Evolutionary conservation across 2,888 invertebrate genomes (phyloP).

Genomic region (Thymelicus sylvestris): DNA sequence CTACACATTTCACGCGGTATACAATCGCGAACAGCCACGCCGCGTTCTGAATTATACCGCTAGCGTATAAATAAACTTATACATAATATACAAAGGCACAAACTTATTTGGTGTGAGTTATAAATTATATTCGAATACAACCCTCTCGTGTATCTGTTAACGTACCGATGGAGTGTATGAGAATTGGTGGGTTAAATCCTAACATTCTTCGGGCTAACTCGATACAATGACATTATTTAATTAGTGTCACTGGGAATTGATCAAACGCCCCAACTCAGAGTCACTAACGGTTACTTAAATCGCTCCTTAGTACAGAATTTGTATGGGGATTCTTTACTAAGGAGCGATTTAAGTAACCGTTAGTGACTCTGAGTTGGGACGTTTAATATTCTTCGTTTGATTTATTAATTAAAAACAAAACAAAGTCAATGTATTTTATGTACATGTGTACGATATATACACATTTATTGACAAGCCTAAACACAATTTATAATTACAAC

Average conservation of each 20-base stretch:
- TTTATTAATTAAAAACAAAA: background rate
- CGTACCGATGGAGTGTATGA: background rate
- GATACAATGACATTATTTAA: background rate
- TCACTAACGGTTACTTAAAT: too few species aligned
- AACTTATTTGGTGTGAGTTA: conserved; percentile 45
- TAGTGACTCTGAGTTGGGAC: too few species aligned
- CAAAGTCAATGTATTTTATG: background rate
- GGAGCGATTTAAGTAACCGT: too few species aligned
- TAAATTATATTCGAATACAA: conserved; percentile 18
- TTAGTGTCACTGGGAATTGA: too few species aligned
- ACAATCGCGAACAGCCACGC: background rate
- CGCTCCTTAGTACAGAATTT: too few species aligned
- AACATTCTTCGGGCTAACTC: background rate
- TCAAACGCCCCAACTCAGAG: too few species aligned
- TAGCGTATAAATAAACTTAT: conserved; percentile 1
- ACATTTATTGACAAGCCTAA: background rate
- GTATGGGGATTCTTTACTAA: too few species aligned
- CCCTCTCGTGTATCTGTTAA: background rate
- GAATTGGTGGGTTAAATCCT: background rate
- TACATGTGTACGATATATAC: conserved; percentile 3
- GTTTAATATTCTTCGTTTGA: background rate
- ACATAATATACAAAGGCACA: conserved; percentile 45
- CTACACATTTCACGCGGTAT: background rate
- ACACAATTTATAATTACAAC: background rate
- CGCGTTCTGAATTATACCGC: conserved; percentile 29